A percentile compares a stretch with the other conserved stretches of the same genome.
These are phyloP conservation scores for Drosophila biarmipes DNA, from an alignment of 1,140 invertebrate species.

Conservation along the genomic window DNA sequence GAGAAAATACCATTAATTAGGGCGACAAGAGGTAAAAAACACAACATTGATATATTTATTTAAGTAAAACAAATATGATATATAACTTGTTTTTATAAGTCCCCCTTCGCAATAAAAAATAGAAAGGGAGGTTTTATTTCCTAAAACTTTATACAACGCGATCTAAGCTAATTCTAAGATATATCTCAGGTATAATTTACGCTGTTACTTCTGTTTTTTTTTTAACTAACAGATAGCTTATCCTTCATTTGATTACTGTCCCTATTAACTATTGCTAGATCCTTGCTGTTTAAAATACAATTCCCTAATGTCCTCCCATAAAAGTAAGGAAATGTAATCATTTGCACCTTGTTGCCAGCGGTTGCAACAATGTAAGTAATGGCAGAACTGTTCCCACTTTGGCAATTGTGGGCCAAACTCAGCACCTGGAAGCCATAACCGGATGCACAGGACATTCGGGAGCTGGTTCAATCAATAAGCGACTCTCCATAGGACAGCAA, in stretches of 20 bases:
- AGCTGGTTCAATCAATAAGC: slow-evolving; percentile 55
- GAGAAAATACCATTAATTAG: too few relatives aligned
- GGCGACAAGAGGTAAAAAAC: too few relatives aligned
- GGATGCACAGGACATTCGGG: slow-evolving; percentile 15
- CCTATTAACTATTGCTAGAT: neutral
- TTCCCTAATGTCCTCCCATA: neutral
- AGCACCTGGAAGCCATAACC: slow-evolving; percentile 7
- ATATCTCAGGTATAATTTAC: neutral
- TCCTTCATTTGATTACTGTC: neutral
- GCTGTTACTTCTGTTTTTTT: neutral
- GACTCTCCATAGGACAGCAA: slow-evolving; percentile 52
- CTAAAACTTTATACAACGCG: too few relatives aligned
- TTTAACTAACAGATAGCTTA: neutral
- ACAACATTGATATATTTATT: too few relatives aligned
- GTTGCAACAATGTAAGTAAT: slow-evolving; percentile 13
- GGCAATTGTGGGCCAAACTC: slow-evolving; percentile 18
- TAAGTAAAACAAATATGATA: too few relatives aligned
- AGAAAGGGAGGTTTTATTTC: too few relatives aligned
- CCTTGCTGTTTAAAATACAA: neutral
- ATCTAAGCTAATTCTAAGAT: too few relatives aligned
- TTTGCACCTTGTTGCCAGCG: slow-evolving; percentile 9
- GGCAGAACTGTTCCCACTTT: slow-evolving; percentile 18
- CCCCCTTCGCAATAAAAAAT: too few relatives aligned
- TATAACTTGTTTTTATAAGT: too few relatives aligned
- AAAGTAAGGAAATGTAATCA: neutral